Conservation (phyloP, 2,797 vertebrate species). For the Coccyzus lansbergi region DNA sequence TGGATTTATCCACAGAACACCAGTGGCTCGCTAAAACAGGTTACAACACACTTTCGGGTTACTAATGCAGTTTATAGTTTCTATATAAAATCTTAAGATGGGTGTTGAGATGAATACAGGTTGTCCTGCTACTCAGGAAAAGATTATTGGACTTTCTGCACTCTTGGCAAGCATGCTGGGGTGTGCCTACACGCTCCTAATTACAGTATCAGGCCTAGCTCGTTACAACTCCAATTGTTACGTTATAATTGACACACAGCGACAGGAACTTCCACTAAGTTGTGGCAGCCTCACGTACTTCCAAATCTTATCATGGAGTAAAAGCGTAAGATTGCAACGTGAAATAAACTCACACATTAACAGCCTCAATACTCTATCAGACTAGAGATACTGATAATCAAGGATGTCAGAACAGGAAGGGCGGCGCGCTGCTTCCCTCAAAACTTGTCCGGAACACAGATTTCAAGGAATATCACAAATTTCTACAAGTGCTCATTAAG, state of each 20-base stretch:
- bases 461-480: background rate
- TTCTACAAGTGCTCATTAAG: background rate
- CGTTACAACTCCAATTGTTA: slow-evolving; percentile 33
- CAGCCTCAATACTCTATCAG: background rate
- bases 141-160: background rate
- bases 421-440: background rate
- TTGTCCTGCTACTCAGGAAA: slow-evolving; percentile 5
- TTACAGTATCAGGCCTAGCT: slow-evolving; percentile 24
- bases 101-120: background rate
- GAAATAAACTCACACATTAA: background rate
- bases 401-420: background rate
- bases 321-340: background rate
- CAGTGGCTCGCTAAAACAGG: background rate
- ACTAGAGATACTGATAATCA: background rate
- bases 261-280: slow-evolving; percentile 33
- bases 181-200: slow-evolving; percentile 6
- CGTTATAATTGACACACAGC: background rate
- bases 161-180: background rate
- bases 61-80: background rate
- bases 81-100: background rate
- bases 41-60: background rate
- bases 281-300: background rate
- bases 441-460: background rate
- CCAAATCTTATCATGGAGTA: background rate
- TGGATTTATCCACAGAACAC: background rate